phyloP scores from a whole-genome alignment of 2,797 vertebrate species.

The Malacoraja senta region DNA sequence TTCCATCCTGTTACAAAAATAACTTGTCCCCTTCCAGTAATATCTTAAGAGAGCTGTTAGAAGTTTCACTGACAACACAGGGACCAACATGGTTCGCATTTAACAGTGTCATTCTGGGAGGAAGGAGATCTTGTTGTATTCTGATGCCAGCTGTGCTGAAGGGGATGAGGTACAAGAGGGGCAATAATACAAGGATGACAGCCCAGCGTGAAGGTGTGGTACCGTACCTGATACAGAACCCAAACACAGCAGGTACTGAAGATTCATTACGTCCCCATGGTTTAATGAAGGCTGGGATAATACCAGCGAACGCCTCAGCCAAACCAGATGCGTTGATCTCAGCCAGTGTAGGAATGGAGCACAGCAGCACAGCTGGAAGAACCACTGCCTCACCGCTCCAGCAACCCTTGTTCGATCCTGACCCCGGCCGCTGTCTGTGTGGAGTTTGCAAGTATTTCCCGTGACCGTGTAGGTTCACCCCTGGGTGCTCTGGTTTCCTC shows the following conservation, averaged over 20 bases:
- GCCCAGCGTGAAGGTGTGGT: not conserved
- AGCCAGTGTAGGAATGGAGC: not conserved
- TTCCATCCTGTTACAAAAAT: not conserved
- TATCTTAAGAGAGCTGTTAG: not conserved
- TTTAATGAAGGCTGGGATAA: not conserved
- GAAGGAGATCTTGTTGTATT: not conserved
- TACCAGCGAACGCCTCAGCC: not conserved
- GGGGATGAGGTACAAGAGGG: not conserved
- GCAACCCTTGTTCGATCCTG: too few species aligned
- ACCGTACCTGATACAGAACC: not conserved
- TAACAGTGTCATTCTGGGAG: not conserved
- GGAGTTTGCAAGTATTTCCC: too few species aligned
- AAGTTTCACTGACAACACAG: not conserved
- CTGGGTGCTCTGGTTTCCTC: too few species aligned
- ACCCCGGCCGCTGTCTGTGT: too few species aligned
- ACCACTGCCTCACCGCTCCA: not conserved
- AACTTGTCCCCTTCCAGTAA: not conserved
- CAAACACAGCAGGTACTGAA: not conserved
- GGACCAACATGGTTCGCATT: not conserved
- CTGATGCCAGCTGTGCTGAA: not conserved
- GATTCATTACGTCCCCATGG: not conserved
- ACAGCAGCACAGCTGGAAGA: not conserved
- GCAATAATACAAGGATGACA: not conserved
- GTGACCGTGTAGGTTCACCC: too few species aligned
- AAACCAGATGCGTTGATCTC: not conserved